Evolutionary conservation across 2,797 vertebrate genomes (phyloP), one percentile per base, ranked within the genome.

Genomic region (Rhinatrema bivittatum): DNA sequence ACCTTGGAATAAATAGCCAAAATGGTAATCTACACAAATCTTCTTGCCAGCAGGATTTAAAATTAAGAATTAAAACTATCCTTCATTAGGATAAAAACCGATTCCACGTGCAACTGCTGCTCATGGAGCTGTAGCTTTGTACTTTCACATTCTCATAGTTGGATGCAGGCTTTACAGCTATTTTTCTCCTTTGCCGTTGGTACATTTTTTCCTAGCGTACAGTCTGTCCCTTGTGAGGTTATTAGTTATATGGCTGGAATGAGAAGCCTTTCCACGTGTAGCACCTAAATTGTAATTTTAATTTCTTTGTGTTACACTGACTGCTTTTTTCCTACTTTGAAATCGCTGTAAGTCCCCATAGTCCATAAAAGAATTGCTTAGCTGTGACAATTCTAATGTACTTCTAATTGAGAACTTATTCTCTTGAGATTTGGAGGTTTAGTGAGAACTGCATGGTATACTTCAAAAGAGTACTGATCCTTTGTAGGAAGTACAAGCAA

Each of bases 361-460:
- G 36, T 52, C 42, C 61, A 55, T 16, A 54, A 53, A 51, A 54
- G 60, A 46, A 38, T 43, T 64, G 39, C 48, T 66, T 74, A 58
- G 33, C 60, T 73, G 11, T 70, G 59, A 73, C 53, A 69, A 25
- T 56, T 70, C 29, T 41, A 65, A 60, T 68, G 25, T 60, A 45
- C 63, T 54, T 71, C 60, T 66, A 53, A 71, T 60, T 68, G 44
- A 34, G 50, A 50, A 7, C 12, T 30, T 19, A 61, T 68, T 62
- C 34, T 68, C 17, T 59, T 18, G 36, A 46, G 34, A 30, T 55
- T 46, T 34, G 32, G 40, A 10, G 11, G 47, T 70, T 36, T 60
- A 50, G 36, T 56, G 37, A 43, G 26, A 65, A 29, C 23, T 40
- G 22, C 43, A 36, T 59, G 43, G 22, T 15, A 10, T 57, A 49